These are phyloP conservation scores for Meda fulgida DNA, from an alignment of 2,797 vertebrate genomes.

Conservation along the genomic window DNA sequence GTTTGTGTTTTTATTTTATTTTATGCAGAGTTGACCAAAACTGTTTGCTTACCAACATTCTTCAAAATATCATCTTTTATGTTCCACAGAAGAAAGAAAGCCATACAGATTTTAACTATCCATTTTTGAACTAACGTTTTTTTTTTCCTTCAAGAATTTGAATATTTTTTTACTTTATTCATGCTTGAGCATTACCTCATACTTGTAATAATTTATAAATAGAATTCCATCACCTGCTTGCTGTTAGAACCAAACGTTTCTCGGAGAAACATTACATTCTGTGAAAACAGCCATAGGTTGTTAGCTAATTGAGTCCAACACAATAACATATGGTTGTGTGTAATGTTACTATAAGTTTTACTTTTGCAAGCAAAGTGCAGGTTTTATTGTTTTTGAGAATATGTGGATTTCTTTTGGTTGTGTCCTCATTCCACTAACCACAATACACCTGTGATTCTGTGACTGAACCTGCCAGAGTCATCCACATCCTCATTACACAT, in stretches of 20 bases:
- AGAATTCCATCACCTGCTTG: not conserved
- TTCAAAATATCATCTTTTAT: not conserved
- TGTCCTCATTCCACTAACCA: conserved; percentile 75
- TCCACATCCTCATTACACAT: conserved; percentile 80
- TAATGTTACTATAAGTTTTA: not conserved
- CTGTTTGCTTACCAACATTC: not conserved
- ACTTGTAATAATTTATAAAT: not conserved
- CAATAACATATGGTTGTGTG: not conserved
- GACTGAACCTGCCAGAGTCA: conserved; percentile 74
- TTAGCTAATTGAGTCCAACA: not conserved
- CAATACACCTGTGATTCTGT: conserved; percentile 62
- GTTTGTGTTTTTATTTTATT: no score
- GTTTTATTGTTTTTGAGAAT: conserved; percentile 24
- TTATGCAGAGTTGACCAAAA: not conserved
- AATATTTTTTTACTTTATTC: not conserved
- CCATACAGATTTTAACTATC: not conserved
- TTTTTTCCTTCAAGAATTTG: not conserved
- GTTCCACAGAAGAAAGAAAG: not conserved
- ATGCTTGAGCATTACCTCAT: not conserved
- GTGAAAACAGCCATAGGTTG: not conserved
- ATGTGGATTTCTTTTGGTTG: conserved; percentile 58
- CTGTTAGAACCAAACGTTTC: not conserved
- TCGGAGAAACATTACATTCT: not conserved
- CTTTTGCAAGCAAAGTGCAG: not conserved
- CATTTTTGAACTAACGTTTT: not conserved